These are phyloP conservation scores for Scaptomyza montana DNA, from an alignment of 1,140 invertebrate genomes.

Conservation along the genomic window DNA sequence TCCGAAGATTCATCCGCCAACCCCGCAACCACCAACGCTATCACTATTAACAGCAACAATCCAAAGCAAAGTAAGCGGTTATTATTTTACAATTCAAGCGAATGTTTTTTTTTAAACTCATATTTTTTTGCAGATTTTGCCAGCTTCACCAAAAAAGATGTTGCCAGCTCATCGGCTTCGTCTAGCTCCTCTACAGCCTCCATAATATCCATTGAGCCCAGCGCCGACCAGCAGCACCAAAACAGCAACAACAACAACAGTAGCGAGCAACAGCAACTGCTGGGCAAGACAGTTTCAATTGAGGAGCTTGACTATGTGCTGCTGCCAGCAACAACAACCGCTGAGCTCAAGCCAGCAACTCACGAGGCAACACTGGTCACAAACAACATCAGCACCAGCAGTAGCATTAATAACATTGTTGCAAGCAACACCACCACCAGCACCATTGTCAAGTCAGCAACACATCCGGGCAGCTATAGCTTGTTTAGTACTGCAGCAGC, in stretches of 20 bases:
- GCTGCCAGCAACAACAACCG: constrained; percentile 49
- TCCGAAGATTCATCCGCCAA: constrained; percentile 49
- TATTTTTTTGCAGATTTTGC: constrained; percentile 46
- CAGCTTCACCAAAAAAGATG: constrained; percentile 77
- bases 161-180: constrained; percentile 46
- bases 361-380: constrained; percentile 28
- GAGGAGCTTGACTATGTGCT: constrained; percentile 61
- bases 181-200: constrained; percentile 67
- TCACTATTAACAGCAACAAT: constrained; percentile 31
- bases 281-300: constrained; percentile 25
- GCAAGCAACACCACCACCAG: constrained; percentile 38
- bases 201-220: constrained; percentile 64
- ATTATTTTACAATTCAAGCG: too few relatives aligned
- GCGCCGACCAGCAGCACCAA: constrained; percentile 15
- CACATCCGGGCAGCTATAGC: constrained; percentile 43
- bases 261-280: constrained; percentile 25
- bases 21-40: not conserved
- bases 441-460: constrained; percentile 2
- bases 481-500: constrained; percentile 52
- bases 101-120: too few relatives aligned
- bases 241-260: constrained; percentile 28
- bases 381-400: constrained; percentile 31
- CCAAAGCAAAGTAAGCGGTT: constrained; percentile 67
- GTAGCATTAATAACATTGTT: constrained; percentile 23
- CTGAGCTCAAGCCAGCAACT: constrained; percentile 35